Conservation (phyloP, 2,888 invertebrate genomes). For the Drosophila nr. perissopoda region DNA sequence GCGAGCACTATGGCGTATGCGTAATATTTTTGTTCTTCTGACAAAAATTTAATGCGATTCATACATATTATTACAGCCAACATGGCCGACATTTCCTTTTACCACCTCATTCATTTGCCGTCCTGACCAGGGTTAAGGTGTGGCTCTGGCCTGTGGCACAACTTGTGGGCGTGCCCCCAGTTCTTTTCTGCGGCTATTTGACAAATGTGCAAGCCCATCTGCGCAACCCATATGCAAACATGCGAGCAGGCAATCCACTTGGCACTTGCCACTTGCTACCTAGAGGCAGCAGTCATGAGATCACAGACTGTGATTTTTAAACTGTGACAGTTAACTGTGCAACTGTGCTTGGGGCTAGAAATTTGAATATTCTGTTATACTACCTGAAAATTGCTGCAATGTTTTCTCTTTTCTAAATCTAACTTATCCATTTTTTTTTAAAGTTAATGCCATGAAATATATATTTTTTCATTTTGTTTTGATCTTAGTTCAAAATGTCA, state of each 20-base stretch:
- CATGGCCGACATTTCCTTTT: conserved; percentile 7
- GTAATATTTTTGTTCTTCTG: conserved; percentile 27
- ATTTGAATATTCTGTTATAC: neutral
- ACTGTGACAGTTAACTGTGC: neutral
- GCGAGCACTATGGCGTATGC: conserved; percentile 43
- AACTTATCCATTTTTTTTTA: neutral
- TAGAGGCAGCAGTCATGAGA: neutral
- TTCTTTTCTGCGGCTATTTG: conserved; percentile 20
- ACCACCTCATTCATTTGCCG: conserved; percentile 6
- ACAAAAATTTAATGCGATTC: conserved; percentile 20
- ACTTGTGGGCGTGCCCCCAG: conserved; percentile 16
- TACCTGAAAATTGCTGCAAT: neutral
- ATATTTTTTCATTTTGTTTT: neutral
- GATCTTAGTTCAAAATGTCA: neutral
- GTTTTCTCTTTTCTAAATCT: neutral
- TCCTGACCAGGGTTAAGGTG: conserved; percentile 25
- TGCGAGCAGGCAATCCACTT: conserved; percentile 12
- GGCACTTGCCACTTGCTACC: neutral
- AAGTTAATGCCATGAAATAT: neutral
- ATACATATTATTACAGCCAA: conserved; percentile 39
- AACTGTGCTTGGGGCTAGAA: neutral
- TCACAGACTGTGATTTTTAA: neutral
- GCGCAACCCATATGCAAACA: conserved; percentile 25
- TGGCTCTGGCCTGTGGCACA: conserved; percentile 3
- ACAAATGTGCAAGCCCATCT: conserved; percentile 35